Evolutionary conservation across 2,888 invertebrate genomes (phyloP).

Genomic region (Vanessa cardui): DNA sequence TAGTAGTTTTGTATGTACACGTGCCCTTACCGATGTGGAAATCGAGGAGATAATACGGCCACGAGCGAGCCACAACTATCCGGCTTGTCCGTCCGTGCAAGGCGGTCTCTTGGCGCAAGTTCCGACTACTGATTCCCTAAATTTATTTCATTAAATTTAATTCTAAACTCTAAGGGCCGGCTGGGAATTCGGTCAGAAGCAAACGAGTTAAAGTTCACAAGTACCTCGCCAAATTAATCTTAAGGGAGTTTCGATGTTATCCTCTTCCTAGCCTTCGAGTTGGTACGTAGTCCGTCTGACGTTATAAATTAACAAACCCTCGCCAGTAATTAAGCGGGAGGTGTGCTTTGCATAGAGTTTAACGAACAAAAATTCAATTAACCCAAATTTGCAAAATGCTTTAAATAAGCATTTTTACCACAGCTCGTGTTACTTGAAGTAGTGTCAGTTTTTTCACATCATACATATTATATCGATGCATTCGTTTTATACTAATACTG

Average conservation of each 20-base stretch:
- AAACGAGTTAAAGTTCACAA: slow-evolving; percentile 80
- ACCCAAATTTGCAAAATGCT: slow-evolving; percentile 69
- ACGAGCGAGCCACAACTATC: slow-evolving; percentile 50
- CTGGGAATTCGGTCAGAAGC: slow-evolving; percentile 77
- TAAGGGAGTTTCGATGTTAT: slow-evolving; percentile 80
- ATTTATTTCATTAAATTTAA: slow-evolving; percentile 82
- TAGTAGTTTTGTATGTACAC: background rate
- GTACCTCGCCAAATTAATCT: slow-evolving; percentile 80
- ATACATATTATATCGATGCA: background rate
- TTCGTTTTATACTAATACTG: slow-evolving; percentile 50
- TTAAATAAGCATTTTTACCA: slow-evolving; percentile 56
- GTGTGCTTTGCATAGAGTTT: slow-evolving; percentile 74
- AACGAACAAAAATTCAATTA: slow-evolving; percentile 79
- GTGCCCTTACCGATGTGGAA: slow-evolving; percentile 5
- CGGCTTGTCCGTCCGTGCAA: slow-evolving; percentile 43
- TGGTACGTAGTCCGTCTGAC: slow-evolving; percentile 60
- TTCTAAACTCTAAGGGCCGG: slow-evolving; percentile 73
- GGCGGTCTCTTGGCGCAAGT: slow-evolving; percentile 55
- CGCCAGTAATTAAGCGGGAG: slow-evolving; percentile 75
- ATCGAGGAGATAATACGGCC: slow-evolving; percentile 36
- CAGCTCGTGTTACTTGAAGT: background rate
- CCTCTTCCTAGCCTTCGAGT: slow-evolving; percentile 67
- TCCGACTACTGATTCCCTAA: slow-evolving; percentile 67
- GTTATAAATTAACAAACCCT: slow-evolving; percentile 80
- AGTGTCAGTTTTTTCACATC: background rate